These are phyloP conservation scores for Odontomyia ornata DNA, from an alignment of 2,888 invertebrate species.

Conservation along the genomic window DNA sequence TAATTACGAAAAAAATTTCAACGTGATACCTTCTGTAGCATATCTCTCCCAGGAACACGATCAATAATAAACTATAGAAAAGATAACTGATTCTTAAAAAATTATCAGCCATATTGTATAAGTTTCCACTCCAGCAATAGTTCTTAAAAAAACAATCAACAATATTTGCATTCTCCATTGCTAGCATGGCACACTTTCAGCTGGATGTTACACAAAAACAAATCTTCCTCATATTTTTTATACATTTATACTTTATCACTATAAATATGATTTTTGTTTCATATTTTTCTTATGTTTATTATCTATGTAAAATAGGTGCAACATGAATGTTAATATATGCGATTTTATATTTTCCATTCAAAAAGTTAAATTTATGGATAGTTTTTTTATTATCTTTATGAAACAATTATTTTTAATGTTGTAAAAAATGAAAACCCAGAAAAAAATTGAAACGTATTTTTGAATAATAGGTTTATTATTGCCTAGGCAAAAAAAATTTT, in stretches of 20 bases:
- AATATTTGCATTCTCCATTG: no score
- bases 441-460: constrained; percentile 5
- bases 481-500: neutral
- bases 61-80: no score
- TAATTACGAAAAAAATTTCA: no score
- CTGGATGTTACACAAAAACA: neutral
- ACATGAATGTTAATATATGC: constrained; percentile 49
- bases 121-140: no score
- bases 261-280: neutral
- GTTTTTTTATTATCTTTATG: constrained; percentile 34
- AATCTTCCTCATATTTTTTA: constrained; percentile 17
- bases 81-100: no score
- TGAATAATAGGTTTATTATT: neutral
- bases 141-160: no score
- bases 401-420: constrained; percentile 30
- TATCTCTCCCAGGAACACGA: no score
- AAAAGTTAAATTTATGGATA: constrained; percentile 19
- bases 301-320: constrained; percentile 48
- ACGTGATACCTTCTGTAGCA: no score
- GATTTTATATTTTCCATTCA: constrained; percentile 38
- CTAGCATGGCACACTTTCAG: no score
- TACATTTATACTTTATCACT: constrained; percentile 9
- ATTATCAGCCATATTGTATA: no score
- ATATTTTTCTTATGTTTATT: constrained; percentile 13
- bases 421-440: constrained; percentile 42